A percentile compares a stretch with the other conserved stretches of the same genome.
Conservation (phyloP, 1,140 invertebrate species). For the Achatina immaculata region DNA sequence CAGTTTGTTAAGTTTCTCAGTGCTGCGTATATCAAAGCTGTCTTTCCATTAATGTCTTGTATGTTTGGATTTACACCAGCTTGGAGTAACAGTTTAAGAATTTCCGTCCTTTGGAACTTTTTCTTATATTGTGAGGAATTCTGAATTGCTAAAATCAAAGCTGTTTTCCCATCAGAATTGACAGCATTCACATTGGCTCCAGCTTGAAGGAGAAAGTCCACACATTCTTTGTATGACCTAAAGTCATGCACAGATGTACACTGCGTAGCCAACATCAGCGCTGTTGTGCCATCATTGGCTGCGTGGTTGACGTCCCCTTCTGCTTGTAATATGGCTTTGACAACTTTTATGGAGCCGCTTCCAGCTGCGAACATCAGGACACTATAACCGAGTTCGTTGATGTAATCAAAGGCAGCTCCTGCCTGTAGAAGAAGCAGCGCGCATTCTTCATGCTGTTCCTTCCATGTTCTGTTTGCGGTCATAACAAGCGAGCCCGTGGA, state of each 20-base stretch:
- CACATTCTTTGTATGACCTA: background rate
- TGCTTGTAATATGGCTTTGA: background rate
- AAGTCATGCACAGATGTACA: background rate
- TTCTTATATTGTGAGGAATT: slow-evolving; percentile 9
- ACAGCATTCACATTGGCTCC: background rate
- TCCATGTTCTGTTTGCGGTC: slow-evolving; percentile 1
- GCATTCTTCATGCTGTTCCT: background rate
- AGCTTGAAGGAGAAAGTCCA: background rate
- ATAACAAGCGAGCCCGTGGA: slow-evolving; percentile 3
- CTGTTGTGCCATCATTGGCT: background rate
- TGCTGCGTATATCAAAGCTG: background rate
- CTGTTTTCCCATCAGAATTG: background rate
- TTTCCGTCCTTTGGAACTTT: background rate
- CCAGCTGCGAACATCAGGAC: background rate
- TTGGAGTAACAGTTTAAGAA: background rate
- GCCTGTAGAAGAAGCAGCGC: background rate
- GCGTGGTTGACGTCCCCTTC: slow-evolving; percentile 4
- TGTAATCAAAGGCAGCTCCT: background rate
- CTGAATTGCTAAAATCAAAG: slow-evolving; percentile 1
- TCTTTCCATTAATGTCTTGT: slow-evolving; percentile 4
- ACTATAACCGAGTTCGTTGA: background rate
- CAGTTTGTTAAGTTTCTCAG: background rate
- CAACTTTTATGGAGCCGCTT: background rate
- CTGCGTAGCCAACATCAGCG: background rate
- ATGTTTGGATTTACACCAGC: background rate